These are phyloP conservation scores for Tuta absoluta DNA, from an alignment of 2,888 invertebrate genomes.

Conservation along the genomic window DNA sequence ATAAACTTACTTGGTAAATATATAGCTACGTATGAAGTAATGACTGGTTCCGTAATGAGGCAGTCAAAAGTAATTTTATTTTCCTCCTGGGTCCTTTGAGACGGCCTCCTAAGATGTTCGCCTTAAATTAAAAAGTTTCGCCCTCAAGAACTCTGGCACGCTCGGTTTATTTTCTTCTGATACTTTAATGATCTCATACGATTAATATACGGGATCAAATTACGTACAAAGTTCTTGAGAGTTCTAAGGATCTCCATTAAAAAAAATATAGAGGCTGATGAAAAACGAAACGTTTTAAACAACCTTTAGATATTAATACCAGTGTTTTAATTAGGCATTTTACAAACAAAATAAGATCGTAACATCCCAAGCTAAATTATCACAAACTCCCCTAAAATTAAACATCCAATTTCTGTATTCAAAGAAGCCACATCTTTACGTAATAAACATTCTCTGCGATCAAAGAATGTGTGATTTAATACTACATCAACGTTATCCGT, in stretches of 20 bases:
- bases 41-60: slow-evolving; percentile 63
- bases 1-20: slow-evolving; percentile 22
- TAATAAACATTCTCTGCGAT: slow-evolving; percentile 49
- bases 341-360: not conserved
- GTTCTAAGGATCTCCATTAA: not conserved
- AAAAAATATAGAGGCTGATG: not conserved
- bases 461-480: slow-evolving; percentile 52
- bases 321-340: slow-evolving; percentile 5
- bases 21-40: slow-evolving; percentile 49
- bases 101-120: slow-evolving; percentile 61
- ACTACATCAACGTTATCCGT: slow-evolving; percentile 39
- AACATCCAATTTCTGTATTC: slow-evolving; percentile 31
- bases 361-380: not conserved
- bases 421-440: slow-evolving; percentile 45
- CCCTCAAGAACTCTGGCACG: slow-evolving; percentile 50
- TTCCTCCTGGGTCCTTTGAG: slow-evolving; percentile 59
- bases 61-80: slow-evolving; percentile 66
- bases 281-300: not conserved
- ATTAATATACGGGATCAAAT: slow-evolving; percentile 37
- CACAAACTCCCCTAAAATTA: not conserved
- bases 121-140: slow-evolving; percentile 71
- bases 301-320: not conserved
- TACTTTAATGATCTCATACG: slow-evolving; percentile 64
- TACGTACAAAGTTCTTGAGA: not conserved
- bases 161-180: slow-evolving; percentile 56